These are phyloP conservation scores for Azorinus chamasolen DNA, from an alignment of 2,888 invertebrate species.

Conservation along the genomic window DNA sequence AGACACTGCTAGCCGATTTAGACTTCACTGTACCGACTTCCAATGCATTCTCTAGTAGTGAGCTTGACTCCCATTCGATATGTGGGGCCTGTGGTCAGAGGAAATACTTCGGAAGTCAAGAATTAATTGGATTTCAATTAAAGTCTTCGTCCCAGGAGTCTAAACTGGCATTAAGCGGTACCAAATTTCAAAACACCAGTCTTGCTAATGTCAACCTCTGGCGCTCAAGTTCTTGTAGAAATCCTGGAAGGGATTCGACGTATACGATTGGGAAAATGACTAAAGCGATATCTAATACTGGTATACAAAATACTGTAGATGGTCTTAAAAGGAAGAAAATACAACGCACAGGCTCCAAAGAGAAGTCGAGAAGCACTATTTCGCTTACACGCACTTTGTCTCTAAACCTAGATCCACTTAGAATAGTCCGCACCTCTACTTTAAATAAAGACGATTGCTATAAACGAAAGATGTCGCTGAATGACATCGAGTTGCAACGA, in stretches of 20 bases:
- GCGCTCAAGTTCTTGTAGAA: slow-evolving; percentile 35
- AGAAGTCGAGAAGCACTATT: slow-evolving; percentile 16
- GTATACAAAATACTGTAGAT: slow-evolving; percentile 1
- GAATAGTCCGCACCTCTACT: slow-evolving; percentile 4
- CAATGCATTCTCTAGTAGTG: slow-evolving; percentile 12
- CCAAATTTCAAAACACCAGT: not conserved
- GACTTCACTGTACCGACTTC: no score
- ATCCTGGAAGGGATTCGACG: not conserved
- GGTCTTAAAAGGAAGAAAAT: slow-evolving; percentile 1
- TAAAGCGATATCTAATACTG: slow-evolving; percentile 36
- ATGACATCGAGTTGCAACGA: slow-evolving; percentile 26
- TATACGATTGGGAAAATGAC: not conserved
- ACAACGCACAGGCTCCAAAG: slow-evolving; percentile 22
- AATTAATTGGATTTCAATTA: no score
- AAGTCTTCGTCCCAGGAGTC: no score
- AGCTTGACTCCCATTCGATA: slow-evolving; percentile 19
- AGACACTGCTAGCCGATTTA: no score
- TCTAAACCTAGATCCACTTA: slow-evolving; percentile 25
- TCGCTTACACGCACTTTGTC: slow-evolving; percentile 39
- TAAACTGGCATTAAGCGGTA: slow-evolving; percentile 1
- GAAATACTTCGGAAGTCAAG: slow-evolving; percentile 25
- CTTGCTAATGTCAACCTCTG: not conserved
- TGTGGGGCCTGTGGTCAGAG: slow-evolving; percentile 34
- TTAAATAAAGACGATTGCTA: not conserved
- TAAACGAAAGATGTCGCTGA: slow-evolving; percentile 36